phyloP scores from a whole-genome alignment of 2,113 vertebrate genomes.

The Vireo altiloquus region DNA sequence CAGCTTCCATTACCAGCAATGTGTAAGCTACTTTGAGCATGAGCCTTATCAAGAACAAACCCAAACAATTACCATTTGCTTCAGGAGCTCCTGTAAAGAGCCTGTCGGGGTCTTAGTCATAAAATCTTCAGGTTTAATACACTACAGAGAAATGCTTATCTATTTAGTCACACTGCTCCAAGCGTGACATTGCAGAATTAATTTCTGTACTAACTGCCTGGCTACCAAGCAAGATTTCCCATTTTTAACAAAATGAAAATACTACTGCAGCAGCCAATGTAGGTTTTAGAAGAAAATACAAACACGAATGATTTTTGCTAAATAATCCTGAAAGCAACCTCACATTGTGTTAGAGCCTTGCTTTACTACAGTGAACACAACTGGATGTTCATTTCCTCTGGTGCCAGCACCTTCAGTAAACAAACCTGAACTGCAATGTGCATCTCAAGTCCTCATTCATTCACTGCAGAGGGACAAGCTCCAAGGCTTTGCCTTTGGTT shows the following conservation, averaged over 20 bases:
- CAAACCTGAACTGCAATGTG: background rate
- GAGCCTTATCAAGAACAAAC: slow-evolving; percentile 9
- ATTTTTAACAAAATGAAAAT: background rate
- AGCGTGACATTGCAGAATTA: slow-evolving; percentile 18
- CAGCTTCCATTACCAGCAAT: background rate
- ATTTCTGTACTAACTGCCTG: slow-evolving; percentile 1
- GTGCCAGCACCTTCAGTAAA: background rate
- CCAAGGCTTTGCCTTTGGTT: background rate
- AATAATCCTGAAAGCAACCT: background rate
- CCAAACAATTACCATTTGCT: slow-evolving; percentile 17
- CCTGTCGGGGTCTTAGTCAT: background rate
- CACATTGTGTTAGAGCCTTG: background rate
- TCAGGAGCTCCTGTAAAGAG: slow-evolving; percentile 13
- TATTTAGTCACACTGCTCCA: slow-evolving; percentile 40
- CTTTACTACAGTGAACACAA: background rate
- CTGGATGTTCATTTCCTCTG: background rate
- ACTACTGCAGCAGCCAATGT: background rate
- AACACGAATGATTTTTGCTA: background rate
- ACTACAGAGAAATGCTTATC: slow-evolving; percentile 11
- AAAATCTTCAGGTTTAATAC: slow-evolving; percentile 24
- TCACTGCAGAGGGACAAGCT: background rate
- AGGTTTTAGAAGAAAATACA: background rate
- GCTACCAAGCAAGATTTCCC: background rate
- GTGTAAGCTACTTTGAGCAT: background rate
- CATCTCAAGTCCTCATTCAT: background rate